Conservation (phyloP, 1,140 invertebrate genomes). For the Polypedilum vanderplanki region DNA sequence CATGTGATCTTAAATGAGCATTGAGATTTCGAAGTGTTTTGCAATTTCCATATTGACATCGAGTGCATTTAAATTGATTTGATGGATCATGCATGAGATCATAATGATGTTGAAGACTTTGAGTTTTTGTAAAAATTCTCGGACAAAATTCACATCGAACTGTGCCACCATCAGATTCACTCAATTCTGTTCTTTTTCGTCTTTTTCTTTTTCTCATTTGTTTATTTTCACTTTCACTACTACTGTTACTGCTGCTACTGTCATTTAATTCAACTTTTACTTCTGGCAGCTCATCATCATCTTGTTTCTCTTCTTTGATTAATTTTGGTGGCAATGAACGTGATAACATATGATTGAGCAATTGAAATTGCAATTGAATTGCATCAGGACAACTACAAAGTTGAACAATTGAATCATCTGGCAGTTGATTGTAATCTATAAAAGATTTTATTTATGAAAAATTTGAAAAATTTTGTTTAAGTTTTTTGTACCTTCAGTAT, state of each 20-base stretch:
- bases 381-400: background rate
- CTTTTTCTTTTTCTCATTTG: background rate
- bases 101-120: background rate
- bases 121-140: background rate
- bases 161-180: background rate
- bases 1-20: background rate
- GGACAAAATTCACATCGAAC: constrained; percentile 1
- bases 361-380: background rate
- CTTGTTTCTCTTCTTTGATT: background rate
- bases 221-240: background rate
- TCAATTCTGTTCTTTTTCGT: background rate
- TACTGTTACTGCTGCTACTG: background rate
- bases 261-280: background rate
- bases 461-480: too few relatives aligned
- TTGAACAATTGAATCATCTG: background rate
- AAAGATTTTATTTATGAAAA: background rate
- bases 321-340: background rate
- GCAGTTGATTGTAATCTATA: background rate
- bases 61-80: background rate
- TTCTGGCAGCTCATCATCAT: background rate
- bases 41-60: background rate
- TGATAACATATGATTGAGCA: background rate
- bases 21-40: background rate
- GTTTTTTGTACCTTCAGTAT: background rate
- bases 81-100: background rate